These are phyloP conservation scores for Premnoplex brunnescens DNA, from an alignment of 2,797 vertebrate genomes.

Conservation along the genomic window DNA sequence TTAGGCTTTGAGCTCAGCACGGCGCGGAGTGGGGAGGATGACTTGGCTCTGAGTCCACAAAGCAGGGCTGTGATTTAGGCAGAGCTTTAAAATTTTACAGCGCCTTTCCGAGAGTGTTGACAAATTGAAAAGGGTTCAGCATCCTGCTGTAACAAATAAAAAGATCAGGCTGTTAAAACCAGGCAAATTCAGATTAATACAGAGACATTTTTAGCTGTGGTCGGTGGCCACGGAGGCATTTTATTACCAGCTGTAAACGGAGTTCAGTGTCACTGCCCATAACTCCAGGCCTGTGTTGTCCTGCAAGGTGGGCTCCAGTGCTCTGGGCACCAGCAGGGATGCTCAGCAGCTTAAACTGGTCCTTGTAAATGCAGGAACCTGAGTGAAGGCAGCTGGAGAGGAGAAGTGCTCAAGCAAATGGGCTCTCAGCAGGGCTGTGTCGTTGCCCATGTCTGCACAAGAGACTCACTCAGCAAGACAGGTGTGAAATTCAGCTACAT, in stretches of 20 bases:
- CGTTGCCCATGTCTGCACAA: accelerated
- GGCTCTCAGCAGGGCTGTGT: background rate
- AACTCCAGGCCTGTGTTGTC: background rate
- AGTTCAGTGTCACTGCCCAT: accelerated
- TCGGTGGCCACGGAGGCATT: background rate
- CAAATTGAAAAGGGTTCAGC: conserved; percentile 25
- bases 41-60: background rate
- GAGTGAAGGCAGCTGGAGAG: background rate
- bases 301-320: background rate
- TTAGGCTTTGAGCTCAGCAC: conserved; percentile 10
- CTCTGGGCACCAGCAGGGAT: background rate
- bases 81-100: conserved; percentile 49
- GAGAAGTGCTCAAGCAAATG: background rate
- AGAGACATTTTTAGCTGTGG: background rate
- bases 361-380: background rate
- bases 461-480: background rate
- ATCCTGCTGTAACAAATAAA: background rate
- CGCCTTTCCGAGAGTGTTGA: background rate
- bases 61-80: conserved; percentile 45
- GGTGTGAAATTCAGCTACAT: background rate
- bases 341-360: background rate
- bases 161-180: background rate
- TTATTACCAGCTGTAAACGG: background rate
- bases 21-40: background rate
- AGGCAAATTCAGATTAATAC: background rate